Evolutionary conservation across 2,888 invertebrate genomes (phyloP).

Genomic region (Thera obeliscata): DNA sequence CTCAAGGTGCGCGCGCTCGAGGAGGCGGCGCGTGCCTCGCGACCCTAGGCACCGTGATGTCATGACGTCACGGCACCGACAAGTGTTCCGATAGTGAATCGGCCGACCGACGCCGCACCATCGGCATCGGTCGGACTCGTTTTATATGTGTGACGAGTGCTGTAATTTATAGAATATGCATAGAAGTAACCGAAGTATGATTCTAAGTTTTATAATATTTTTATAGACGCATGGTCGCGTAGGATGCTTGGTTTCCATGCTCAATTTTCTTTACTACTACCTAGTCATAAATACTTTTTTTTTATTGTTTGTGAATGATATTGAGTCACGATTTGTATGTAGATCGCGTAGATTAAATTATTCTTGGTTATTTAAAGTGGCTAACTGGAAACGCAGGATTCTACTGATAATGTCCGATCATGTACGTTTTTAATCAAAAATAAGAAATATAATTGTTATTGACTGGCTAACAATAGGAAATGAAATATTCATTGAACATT

Average conservation of each 20-base stretch:
- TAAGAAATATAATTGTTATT: constrained; percentile 31
- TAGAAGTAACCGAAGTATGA: constrained; percentile 50
- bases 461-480: constrained; percentile 29
- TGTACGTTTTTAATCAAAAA: constrained; percentile 23
- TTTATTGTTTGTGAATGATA: constrained; percentile 62
- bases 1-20: constrained; percentile 93
- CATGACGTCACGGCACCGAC: constrained; percentile 3
- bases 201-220: constrained; percentile 75
- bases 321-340: constrained; percentile 51
- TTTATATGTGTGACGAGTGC: constrained; percentile 64
- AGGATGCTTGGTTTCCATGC: constrained; percentile 81
- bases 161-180: constrained; percentile 73
- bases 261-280: constrained; percentile 77
- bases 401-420: constrained; percentile 37
- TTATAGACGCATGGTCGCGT: constrained; percentile 80
- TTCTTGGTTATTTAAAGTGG: constrained; percentile 47
- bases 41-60: constrained; percentile 62
- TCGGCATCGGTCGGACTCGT: constrained; percentile 44
- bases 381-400: constrained; percentile 25
- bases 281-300: constrained; percentile 75
- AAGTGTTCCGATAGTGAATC: constrained; percentile 38
- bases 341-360: constrained; percentile 58
- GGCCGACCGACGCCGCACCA: not conserved
- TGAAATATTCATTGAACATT: constrained; percentile 21
- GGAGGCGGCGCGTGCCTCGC: constrained; percentile 90